Evolutionary conservation across 2,888 invertebrate genomes (phyloP), one percentile per base, ranked within the genome.

Genomic region (Drosophila helvetica): DNA sequence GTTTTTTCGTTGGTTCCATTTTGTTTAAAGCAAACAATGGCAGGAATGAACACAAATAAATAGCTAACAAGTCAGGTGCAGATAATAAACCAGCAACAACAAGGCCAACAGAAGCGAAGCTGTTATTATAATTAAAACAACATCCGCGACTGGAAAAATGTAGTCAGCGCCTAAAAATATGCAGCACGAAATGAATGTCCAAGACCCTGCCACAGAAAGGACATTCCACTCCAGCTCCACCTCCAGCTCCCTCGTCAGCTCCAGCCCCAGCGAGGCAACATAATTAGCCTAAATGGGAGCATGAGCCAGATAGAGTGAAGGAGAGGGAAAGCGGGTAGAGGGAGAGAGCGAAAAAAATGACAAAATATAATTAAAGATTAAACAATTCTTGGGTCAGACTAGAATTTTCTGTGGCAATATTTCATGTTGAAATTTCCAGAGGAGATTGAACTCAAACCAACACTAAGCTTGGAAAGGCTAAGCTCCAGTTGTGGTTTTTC

Each of bases 231-330:
- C 33, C 33, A 51, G 48, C 43, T 30, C 48, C 33, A 30, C 25
- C 22, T 10, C 12, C 8, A 42, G 22, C 50, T 9, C 10, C 55
- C 48, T n/a, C n/a, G n/a, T n/a, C 38, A 46, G 33, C 38, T 15
- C 43, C n/a, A 43, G 12, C 50, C 1, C 42, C 38, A 43, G 42
- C 68, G 51, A 33, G 30, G 62, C 68, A 70, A 64, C 86, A 79
- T 80, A 88, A 88, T 88, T 86, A 84, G 88, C 77, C 80, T 79
- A 81, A 86, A 80, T 81, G 78, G 73, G 78, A 68, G 63, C 50
- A 43, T 64, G 27, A 55, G 50, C 57, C 25, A 68, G 46, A 43
- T 50, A 27, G 30, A 51, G 33, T 18, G 22, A 22, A 25, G 17
- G 30, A 22, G 33, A 27, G 12, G 42, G 12, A 18, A 27, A 53